Conservation (phyloP, 1,140 invertebrate genomes). For the Atta texana region DNA sequence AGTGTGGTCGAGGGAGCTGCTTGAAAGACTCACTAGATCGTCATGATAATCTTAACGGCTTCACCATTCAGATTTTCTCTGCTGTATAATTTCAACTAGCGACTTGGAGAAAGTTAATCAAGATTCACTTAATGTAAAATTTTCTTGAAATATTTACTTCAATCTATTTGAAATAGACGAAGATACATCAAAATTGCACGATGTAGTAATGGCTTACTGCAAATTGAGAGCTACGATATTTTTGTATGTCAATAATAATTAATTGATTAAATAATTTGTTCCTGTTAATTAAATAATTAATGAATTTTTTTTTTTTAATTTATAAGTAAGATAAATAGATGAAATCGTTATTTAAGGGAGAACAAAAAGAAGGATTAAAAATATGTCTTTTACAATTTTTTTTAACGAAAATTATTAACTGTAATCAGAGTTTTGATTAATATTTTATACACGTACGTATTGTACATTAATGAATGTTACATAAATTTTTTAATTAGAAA, state of each 20-base stretch:
- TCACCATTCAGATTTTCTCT: conserved; percentile 23
- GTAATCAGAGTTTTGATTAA: no score
- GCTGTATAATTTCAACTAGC: conserved; percentile 36
- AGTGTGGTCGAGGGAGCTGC: conserved; percentile 33
- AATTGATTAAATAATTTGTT: neutral
- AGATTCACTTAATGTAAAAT: neutral
- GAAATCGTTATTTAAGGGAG: neutral
- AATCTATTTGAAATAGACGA: neutral
- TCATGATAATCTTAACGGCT: conserved; percentile 39
- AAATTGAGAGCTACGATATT: neutral
- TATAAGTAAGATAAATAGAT: neutral
- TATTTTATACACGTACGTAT: no score
- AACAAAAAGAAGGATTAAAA: no score
- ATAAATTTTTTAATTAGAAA: no score
- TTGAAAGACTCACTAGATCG: conserved; percentile 49
- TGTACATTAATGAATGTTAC: no score
- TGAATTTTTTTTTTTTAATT: neutral
- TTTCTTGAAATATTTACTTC: neutral
- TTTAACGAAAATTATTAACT: no score
- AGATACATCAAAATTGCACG: neutral
- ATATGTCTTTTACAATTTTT: no score
- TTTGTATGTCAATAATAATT: neutral
- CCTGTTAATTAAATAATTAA: neutral
- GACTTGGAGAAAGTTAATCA: conserved; percentile 37
- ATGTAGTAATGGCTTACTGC: neutral